Evolutionary conservation across 1,140 invertebrate genomes (phyloP), one percentile per base, ranked within the genome.

Genomic region (Atta texana): DNA sequence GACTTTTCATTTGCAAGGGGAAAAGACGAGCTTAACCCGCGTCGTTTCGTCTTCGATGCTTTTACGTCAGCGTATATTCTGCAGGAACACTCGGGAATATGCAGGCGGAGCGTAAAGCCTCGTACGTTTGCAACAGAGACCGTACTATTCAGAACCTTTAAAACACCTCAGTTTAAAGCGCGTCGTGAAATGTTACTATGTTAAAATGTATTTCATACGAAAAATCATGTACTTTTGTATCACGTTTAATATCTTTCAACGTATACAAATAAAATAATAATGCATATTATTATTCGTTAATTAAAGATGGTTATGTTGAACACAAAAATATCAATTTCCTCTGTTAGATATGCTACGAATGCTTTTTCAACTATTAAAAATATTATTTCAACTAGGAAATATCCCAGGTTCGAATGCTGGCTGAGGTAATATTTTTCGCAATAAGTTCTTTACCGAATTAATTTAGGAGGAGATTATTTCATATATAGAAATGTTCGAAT

Each of bases 1-100:
- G 53, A 74, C 80, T 84, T 84, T 84, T 84, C 55, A 74, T 84
- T 84, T 84, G 63, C 80, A 49, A 82, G 68, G 24, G 68, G 55
- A 74, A 61, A 49, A 82, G 68, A 82, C 68, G 78, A 61, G 80
- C 78, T 71, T 80, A 68, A 80, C 76, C 61, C 49, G 34, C 53
- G 78, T 44, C 78, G 49, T 81, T 64, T 81, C 68, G 55, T 74
- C 80, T 75, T 84, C 80, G 69, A 84, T 51, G 80, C 80, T 75
- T 84, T 75, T 82, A 72, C 78, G 16, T 74, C 39, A 14, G 18
- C 72, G 69, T 74, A 51, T 66, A 31, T 53, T 34, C 16, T 44
- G 39, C 39, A 53, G 78, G 8, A 72, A 75, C 69, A 71, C 80
- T 61, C 44, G 69, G 44, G 39, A 75, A 84, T 75, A 84, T 75